Conservation (phyloP, 2,113 vertebrate genomes). For the Myrmecobius fasciatus region DNA sequence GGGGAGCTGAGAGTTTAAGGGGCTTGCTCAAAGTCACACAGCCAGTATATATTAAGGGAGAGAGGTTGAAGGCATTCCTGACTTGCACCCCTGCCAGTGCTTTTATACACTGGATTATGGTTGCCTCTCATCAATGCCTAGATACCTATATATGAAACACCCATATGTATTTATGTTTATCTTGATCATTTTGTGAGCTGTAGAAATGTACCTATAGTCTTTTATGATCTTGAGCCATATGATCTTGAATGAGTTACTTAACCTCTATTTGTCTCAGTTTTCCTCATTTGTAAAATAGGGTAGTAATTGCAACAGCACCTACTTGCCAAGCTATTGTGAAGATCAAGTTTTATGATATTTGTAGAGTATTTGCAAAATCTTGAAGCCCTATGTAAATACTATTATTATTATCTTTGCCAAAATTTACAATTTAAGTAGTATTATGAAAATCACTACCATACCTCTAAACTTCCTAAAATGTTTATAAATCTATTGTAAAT, state of each 20-base stretch:
- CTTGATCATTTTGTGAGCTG: constrained; percentile 14
- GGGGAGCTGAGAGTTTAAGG: background rate
- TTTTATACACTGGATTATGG: background rate
- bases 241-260: background rate
- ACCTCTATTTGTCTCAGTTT: background rate
- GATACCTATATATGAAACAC: background rate
- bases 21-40: background rate
- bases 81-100: background rate
- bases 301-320: background rate
- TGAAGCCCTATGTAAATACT: background rate
- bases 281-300: background rate
- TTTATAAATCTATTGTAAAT: background rate
- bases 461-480: constrained; percentile 12
- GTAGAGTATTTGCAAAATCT: background rate
- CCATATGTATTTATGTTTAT: background rate
- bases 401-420: background rate
- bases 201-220: background rate
- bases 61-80: background rate
- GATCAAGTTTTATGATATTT: background rate
- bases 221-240: background rate
- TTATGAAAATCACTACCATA: background rate
- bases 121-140: background rate
- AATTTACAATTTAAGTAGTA: background rate
- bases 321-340: background rate
- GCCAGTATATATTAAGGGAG: background rate